phyloP scores from a whole-genome alignment of 2,797 vertebrate species.

The Macropus fuliginosus region DNA sequence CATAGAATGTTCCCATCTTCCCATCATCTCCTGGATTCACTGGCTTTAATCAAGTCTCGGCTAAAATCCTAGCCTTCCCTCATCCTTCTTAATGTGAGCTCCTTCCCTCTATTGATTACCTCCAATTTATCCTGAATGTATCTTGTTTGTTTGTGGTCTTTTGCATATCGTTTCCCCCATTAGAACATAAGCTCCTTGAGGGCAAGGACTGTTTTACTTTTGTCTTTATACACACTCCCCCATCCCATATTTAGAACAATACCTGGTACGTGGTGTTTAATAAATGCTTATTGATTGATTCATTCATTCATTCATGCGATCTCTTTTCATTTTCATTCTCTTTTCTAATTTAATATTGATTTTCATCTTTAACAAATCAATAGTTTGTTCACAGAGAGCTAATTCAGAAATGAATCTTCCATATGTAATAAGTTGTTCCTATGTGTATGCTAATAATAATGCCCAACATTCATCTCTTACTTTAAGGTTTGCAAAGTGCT shows the following conservation, averaged over 20 bases:
- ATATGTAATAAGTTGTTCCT: background rate
- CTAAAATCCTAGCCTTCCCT: background rate
- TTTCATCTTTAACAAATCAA: background rate
- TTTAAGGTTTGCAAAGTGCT: background rate
- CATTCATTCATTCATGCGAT: background rate
- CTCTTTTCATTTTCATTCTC: background rate
- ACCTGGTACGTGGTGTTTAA: background rate
- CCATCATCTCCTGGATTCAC: background rate
- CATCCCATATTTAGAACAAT: background rate
- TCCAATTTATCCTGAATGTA: background rate
- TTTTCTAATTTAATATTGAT: background rate
- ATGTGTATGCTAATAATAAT: background rate
- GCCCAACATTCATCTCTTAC: background rate
- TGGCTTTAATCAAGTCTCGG: background rate
- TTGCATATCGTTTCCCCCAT: background rate
- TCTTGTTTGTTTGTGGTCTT: background rate
- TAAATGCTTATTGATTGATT: background rate
- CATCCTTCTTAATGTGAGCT: background rate
- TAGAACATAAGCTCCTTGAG: background rate
- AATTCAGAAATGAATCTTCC: background rate
- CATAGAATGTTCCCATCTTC: background rate
- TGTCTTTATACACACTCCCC: conserved; percentile 16
- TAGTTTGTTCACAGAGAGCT: background rate
- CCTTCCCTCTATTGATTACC: background rate
- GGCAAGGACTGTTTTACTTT: conserved; percentile 13